Conservation (phyloP, 2,113 vertebrate genomes). For the Suricata suricatta region DNA sequence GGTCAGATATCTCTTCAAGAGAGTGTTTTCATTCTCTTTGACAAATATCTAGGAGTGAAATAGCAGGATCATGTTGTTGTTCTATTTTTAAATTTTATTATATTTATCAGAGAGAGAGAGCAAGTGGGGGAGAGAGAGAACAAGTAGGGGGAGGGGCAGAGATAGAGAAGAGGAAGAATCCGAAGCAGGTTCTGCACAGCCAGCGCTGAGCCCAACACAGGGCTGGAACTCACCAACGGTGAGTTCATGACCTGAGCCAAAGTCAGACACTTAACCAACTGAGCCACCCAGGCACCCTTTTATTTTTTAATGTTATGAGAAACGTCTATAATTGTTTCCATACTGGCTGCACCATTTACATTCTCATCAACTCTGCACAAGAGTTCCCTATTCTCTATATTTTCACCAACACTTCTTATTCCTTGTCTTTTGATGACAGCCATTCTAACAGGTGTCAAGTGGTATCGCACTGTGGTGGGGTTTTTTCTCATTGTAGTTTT, state of each 20-base stretch:
- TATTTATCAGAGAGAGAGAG: too few relatives aligned
- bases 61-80: not conserved
- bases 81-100: not conserved
- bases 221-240: too few relatives aligned
- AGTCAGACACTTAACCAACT: too few relatives aligned
- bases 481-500: not conserved
- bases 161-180: too few relatives aligned
- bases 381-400: not conserved
- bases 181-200: too few relatives aligned
- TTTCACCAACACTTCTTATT: not conserved
- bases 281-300: too few relatives aligned
- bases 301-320: not conserved
- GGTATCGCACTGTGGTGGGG: not conserved
- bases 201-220: too few relatives aligned
- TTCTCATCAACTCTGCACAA: not conserved
- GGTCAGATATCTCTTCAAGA: not conserved
- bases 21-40: not conserved
- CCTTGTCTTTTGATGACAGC: not conserved
- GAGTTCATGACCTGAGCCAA: too few relatives aligned
- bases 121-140: too few relatives aligned
- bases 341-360: not conserved
- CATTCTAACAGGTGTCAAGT: not conserved
- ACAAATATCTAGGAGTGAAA: not conserved
- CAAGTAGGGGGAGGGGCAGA: too few relatives aligned
- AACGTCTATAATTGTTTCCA: not conserved